Base-by-base conservation (phyloP, 2,113 vertebrate species). In the Sisor rabdophorus region DNA sequence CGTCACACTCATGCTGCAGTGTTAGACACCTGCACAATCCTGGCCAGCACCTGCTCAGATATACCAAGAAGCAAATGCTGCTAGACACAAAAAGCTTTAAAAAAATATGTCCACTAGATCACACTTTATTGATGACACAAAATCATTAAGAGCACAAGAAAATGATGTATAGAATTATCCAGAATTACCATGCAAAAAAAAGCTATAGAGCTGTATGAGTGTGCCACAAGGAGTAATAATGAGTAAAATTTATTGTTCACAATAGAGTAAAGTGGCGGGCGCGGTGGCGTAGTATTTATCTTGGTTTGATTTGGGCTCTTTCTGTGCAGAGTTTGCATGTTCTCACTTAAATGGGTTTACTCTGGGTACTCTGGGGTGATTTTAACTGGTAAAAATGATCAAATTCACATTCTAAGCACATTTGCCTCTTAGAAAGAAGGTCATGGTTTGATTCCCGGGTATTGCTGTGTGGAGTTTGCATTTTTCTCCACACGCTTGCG, bases 121-220 rank as follows among this genome's bases (percentile, higher is more conserved):
- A 71, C 58, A 70, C 68, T 22, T 64, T 22, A 13, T 54, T 64
- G 50, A 52, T n/a, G n/a, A n/a, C n/a, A n/a, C n/a, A 24, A 76
- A 71, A 80, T 73, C 76, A 63, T 53, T 75, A 64, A 73, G 75
- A 24, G 76, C 26, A 12, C 20, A 54, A 50, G 44, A 58, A 19
- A 32, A 64, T 1, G 3, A 20, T 17, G 26, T 19, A 74, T n/a
- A n/a, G n/a, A n/a, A n/a, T n/a, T 44, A 52, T 60, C 30, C 9
- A 53, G 8, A 9, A 53, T 53, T n/a, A 53, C 19, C 15, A 19
- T 32, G 36, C 22, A 28, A 8, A 4, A 28, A 59, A 59, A 22
- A 73, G 11, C 36, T 65, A 30, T 12, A 63, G n/a, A 50, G 47
- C 22, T 68, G 65, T 15, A 24, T 30, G 47, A 1, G 22, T 36